These are phyloP conservation scores for Trochalopteron elliotii DNA, from an alignment of 2,113 vertebrate species.

Conservation along the genomic window DNA sequence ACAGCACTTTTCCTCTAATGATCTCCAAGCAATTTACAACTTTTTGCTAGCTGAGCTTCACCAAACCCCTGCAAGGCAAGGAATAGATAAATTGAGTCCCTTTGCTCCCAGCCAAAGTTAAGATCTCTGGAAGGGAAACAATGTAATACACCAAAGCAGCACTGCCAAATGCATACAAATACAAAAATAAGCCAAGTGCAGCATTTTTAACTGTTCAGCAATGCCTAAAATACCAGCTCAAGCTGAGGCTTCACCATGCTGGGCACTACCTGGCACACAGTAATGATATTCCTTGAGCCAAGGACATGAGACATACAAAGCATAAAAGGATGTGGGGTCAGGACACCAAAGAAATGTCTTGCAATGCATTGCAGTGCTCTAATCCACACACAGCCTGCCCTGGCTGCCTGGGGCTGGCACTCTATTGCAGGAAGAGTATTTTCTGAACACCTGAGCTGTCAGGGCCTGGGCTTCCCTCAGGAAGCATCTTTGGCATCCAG, in stretches of 20 bases:
- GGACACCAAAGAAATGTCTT: not conserved
- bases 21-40: constrained; percentile 52
- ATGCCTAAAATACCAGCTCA: not conserved
- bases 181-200: not conserved
- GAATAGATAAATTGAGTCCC: constrained; percentile 19
- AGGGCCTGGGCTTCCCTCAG: constrained; percentile 20
- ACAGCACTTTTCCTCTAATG: constrained; percentile 44
- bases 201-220: not conserved
- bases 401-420: not conserved
- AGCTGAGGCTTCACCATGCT: not conserved
- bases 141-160: not conserved
- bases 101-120: not conserved
- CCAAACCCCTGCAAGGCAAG: constrained; percentile 9
- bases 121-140: not conserved
- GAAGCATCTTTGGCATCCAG: constrained; percentile 5
- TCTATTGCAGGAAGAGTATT: not conserved
- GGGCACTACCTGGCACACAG: not conserved
- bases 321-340: not conserved
- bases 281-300: constrained; percentile 6
- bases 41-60: constrained; percentile 34
- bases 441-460: not conserved
- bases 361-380: not conserved
- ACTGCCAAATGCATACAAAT: not conserved
- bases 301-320: not conserved
- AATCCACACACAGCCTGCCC: not conserved